Percentiles rank a stretch among this genome's conserved stretches.
These are phyloP conservation scores for Stenolophus ochropezus DNA, from an alignment of 2,888 invertebrate species.

Conservation along the genomic window DNA sequence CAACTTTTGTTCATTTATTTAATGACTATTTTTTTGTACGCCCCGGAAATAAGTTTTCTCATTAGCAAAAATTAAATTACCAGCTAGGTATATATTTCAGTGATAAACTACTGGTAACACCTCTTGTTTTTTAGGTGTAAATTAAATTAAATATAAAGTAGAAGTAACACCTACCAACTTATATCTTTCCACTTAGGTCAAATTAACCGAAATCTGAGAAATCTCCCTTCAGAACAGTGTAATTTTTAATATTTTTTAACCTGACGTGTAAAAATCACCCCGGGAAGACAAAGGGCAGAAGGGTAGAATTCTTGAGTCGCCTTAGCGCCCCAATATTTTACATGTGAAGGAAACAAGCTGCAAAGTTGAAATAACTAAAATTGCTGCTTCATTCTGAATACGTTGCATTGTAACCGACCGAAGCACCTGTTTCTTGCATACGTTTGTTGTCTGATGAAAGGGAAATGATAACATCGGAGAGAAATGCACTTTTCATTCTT, in stretches of 20 bases:
- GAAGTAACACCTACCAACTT: constrained; percentile 19
- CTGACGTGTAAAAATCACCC: constrained; percentile 28
- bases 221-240: not conserved
- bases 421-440: constrained; percentile 46
- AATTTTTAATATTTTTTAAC: constrained; percentile 29
- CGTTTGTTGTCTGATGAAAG: constrained; percentile 13
- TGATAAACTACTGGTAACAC: constrained; percentile 3
- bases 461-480: not conserved
- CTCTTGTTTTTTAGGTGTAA: not conserved
- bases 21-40: too few species aligned
- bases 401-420: constrained; percentile 25
- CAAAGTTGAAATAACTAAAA: constrained; percentile 52
- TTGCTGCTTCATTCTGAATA: constrained; percentile 52
- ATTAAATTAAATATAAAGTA: constrained; percentile 22
- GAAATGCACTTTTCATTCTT: not conserved
- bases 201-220: constrained; percentile 17
- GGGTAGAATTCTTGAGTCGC: constrained; percentile 5
- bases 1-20: too few species aligned
- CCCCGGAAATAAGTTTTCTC: too few species aligned
- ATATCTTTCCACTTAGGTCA: not conserved
- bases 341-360: constrained; percentile 44
- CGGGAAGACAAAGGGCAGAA: constrained; percentile 10
- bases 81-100: not conserved
- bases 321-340: constrained; percentile 26
- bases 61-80: constrained; percentile 7